Evolutionary conservation across 1,140 invertebrate species (phyloP).

Genomic region (Listronotus bonariensis): DNA sequence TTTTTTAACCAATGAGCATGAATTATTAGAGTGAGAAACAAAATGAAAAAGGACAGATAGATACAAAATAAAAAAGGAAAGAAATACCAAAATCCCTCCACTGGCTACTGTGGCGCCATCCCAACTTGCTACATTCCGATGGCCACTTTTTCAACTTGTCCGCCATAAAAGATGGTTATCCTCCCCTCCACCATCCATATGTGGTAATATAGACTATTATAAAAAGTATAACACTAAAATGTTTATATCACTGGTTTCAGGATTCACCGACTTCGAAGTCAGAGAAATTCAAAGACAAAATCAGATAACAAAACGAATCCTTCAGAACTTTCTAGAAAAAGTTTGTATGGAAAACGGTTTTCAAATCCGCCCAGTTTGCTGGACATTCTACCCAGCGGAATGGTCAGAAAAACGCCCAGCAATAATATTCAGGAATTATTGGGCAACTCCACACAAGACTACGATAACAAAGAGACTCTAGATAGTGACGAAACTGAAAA

Average conservation of each 20-base stretch:
- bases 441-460: slow-evolving; percentile 49
- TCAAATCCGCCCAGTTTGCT: slow-evolving; percentile 62
- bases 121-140: too few relatives aligned
- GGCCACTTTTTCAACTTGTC: too few relatives aligned
- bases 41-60: too few relatives aligned
- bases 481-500: slow-evolving; percentile 70
- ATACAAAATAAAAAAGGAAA: too few relatives aligned
- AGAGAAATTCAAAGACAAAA: slow-evolving; percentile 70
- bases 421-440: slow-evolving; percentile 50
- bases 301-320: slow-evolving; percentile 71
- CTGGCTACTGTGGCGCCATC: too few relatives aligned
- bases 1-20: too few relatives aligned
- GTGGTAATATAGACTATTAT: too few relatives aligned
- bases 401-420: slow-evolving; percentile 23
- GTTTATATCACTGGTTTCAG: slow-evolving; percentile 18
- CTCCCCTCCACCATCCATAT: too few relatives aligned
- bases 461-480: slow-evolving; percentile 53
- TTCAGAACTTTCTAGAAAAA: slow-evolving; percentile 71
- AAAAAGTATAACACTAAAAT: too few relatives aligned
- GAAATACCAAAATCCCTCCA: too few relatives aligned
- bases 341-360: slow-evolving; percentile 60
- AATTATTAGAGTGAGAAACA: too few relatives aligned
- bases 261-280: slow-evolving; percentile 52
- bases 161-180: too few relatives aligned
- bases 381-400: slow-evolving; percentile 61